Base-by-base conservation (phyloP, 2,888 invertebrate species). In the Polymixis flavicincta region DNA sequence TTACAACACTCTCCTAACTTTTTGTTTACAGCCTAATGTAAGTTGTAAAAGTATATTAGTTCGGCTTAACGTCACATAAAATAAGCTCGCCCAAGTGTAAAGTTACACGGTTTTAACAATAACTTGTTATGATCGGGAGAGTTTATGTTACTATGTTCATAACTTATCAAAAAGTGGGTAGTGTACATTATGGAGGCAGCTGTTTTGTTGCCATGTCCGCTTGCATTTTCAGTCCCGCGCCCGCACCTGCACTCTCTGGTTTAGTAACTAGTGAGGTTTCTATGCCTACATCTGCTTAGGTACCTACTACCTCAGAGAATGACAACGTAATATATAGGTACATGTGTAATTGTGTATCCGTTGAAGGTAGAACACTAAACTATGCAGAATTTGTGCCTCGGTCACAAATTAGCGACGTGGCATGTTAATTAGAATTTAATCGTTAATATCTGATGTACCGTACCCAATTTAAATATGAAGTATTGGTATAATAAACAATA, bases 21-120 rank as follows among this genome's bases (percentile, higher is more conserved):
- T 69, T 83, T 42, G 69, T 71, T 69, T 61, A 70, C 42, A 57
- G 13, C 45, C 42, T 28, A 42, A 80, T 45, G 48, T 71, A 81
- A 74, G 55, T 74, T 68, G 19, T 48, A 4, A 65, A 48, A 25
- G 5, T 72, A 73, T n/a, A 67, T 55, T 19, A 68, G 37, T 81
- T 59, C 22, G 57, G 67, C n/a, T 64, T 57, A 48, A 68, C 42
- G 61, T 75, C 81, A 66, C 78, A 45, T 57, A 32, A 75, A 59
- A 37, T 48, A 54, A 64, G 48, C 8, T 17, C 64, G 8, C 11
- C 42, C 42, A 55, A 32, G 59, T 64, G 57, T 67, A 63, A 81
- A 54, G 17, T 42, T 28, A 68, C 28, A 45, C 48, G 63, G 52
- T 63, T 63, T 66, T 28, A 54, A 42, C 45, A 22, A 67, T 67